phyloP scores from a whole-genome alignment of 1,140 invertebrate species.

The Drosophila bocqueti region DNA sequence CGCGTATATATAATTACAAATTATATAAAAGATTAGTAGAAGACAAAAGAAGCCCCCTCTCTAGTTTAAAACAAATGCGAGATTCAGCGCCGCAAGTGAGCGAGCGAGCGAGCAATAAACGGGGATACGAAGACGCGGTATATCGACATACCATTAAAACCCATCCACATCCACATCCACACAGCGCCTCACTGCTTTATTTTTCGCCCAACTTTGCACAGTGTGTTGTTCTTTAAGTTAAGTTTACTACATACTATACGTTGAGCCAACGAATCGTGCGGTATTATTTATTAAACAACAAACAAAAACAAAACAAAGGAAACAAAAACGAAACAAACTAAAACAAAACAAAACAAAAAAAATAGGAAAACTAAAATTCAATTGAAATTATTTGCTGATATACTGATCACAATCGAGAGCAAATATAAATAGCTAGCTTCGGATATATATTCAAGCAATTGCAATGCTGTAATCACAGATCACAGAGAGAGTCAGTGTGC shows the following conservation, averaged over 20 bases:
- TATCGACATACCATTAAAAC: conserved; percentile 52
- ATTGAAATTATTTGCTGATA: conserved; percentile 82
- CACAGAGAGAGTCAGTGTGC: conserved; percentile 64
- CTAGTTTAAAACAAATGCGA: conserved; percentile 44
- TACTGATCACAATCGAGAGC: conserved; percentile 50
- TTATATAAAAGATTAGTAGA: conserved; percentile 68
- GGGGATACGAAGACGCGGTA: conserved; percentile 43
- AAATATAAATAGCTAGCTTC: conserved; percentile 62
- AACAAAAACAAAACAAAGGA: conserved; percentile 18
- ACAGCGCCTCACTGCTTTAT: conserved; percentile 53
- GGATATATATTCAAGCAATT: conserved; percentile 26
- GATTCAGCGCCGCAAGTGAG: conserved; percentile 29
- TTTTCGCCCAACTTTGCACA: conserved; percentile 71
- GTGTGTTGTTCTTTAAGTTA: conserved; percentile 75
- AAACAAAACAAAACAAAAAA: conserved; percentile 13
- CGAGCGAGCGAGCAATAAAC: conserved; percentile 29
- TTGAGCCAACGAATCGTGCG: conserved; percentile 79
- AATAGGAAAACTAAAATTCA: conserved; percentile 42
- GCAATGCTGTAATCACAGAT: conserved; percentile 58
- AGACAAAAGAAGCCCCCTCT: conserved; percentile 20
- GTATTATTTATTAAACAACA: conserved; percentile 73
- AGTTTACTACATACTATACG: conserved; percentile 60
- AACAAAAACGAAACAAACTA: conserved; percentile 31
- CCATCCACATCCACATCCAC: conserved; percentile 13
- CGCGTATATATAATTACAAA: conserved; percentile 70